These are phyloP conservation scores for Trissolcus brochymenae DNA, from an alignment of 2,888 invertebrate genomes.

Conservation along the genomic window DNA sequence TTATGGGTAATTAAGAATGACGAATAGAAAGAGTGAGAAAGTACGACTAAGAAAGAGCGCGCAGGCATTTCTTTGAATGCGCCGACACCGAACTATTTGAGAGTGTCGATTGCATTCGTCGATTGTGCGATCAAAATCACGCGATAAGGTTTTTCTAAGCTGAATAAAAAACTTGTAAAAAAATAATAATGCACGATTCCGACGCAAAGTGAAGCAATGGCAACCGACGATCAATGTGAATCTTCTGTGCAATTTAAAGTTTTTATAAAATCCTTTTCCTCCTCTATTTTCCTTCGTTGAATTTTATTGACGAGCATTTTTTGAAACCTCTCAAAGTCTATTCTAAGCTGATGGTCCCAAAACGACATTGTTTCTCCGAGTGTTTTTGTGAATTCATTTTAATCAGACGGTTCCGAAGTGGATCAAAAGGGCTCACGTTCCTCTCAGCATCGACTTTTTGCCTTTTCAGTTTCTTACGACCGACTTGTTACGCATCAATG, in stretches of 20 bases:
- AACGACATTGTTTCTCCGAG: not conserved
- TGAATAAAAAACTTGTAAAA: not conserved
- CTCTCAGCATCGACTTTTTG: constrained; percentile 43
- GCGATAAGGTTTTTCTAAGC: constrained; percentile 28
- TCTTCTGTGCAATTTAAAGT: constrained; percentile 32
- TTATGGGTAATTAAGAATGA: constrained; percentile 65
- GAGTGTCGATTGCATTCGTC: constrained; percentile 34
- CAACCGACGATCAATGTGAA: constrained; percentile 41
- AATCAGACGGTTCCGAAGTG: constrained; percentile 29
- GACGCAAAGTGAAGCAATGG: constrained; percentile 35
- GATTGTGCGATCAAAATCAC: constrained; percentile 46
- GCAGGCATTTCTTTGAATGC: constrained; percentile 57
- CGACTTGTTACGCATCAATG: constrained; percentile 64
- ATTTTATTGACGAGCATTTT: not conserved
- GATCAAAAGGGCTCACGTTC: constrained; percentile 42
- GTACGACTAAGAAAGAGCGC: constrained; percentile 38
- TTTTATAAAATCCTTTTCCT: not conserved
- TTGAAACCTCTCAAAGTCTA: not conserved
- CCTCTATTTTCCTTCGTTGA: not conserved
- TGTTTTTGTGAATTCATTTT: constrained; percentile 18
- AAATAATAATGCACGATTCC: not conserved
- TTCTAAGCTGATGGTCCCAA: not conserved
- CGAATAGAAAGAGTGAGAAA: constrained; percentile 54
- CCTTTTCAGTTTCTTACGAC: constrained; percentile 55
- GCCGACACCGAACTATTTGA: constrained; percentile 49